Evolutionary conservation across 2,888 invertebrate species (phyloP), one percentile per base, ranked within the genome.

Genomic region (Pseudococcus jackbeardsleyi): DNA sequence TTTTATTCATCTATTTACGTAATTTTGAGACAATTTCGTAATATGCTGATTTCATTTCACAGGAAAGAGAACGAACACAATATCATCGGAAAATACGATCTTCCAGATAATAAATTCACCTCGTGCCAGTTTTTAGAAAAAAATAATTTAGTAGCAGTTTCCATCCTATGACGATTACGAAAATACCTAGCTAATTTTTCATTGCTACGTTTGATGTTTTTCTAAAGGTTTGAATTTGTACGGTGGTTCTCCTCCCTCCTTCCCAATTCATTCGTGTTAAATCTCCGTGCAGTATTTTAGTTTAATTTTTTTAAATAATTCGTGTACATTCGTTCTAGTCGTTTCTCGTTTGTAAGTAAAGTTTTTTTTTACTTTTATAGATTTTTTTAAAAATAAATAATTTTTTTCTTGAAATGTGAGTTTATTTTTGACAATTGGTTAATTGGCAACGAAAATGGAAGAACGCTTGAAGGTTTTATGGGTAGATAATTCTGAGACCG

Each of bases 41-140:
- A 19, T 68, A 17, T 33, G 0, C 17, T 33, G 5, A 42, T 79
- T 79, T 33, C 26, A 33, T 42, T n/a, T 79, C n/a, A 42, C 79
- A 87, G 87, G 11, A 77, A 77, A 77, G 87, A 87, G 50, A 79
- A 77, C 19, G 79, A 87, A 50, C 87, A 87, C 19, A 54, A 87
- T 15, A 79, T 87, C 22, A 87, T 87, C 15, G 87, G 87, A 17
- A 87, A 54, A 79, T 87, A 87, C 39, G 87, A 87, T 54, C 79
- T 87, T 50, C 87, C 87, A 22, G 77, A 79, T 33, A 77, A 87
- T 19, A 48, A 77, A 33, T 79, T 87, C 12, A 50, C 54, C 12
- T 87, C 77, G 33, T 87, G 87, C 42, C 87, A 87, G 46, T 87
- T 77, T 19, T 17, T 77, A 12, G 87, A 87, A 15, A 87, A 72